A percentile compares a stretch with the other conserved stretches of the same genome.
Evolutionary conservation across 2,797 vertebrate species (phyloP).

Genomic region (Pseudomugil tenellus): DNA sequence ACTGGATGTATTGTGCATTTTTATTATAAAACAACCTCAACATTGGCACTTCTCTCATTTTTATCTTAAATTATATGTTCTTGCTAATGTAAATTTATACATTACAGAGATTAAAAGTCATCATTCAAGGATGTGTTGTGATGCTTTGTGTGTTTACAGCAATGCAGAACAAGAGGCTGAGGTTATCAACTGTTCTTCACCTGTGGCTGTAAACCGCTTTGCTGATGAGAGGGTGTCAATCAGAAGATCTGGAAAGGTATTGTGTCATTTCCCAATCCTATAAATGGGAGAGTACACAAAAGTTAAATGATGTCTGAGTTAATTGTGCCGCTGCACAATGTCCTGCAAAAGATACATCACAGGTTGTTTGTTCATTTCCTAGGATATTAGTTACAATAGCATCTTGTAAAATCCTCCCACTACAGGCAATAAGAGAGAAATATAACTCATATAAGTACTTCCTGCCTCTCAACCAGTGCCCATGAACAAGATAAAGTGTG

Average conservation of each 20-base stretch:
- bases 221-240: constrained; percentile 73
- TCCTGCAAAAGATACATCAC: no score
- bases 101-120: background rate
- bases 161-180: constrained; percentile 49
- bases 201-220: constrained; percentile 66
- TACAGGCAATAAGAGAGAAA: no score
- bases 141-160: constrained; percentile 45
- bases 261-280: background rate
- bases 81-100: background rate
- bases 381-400: no score
- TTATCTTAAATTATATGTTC: background rate
- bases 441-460: no score
- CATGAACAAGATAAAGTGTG: no score
- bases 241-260: constrained; percentile 79
- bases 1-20: background rate
- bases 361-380: no score
- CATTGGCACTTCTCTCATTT: no score
- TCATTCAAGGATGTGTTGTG: background rate
- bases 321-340: no score
- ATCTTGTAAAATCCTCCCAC: no score
- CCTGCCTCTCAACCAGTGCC: no score
- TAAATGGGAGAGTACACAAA: background rate
- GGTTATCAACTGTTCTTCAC: constrained; percentile 48
- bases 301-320: background rate
- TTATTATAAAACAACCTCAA: background rate